Conservation (phyloP, 2,888 invertebrate species). For the Rotaria macrura region DNA sequence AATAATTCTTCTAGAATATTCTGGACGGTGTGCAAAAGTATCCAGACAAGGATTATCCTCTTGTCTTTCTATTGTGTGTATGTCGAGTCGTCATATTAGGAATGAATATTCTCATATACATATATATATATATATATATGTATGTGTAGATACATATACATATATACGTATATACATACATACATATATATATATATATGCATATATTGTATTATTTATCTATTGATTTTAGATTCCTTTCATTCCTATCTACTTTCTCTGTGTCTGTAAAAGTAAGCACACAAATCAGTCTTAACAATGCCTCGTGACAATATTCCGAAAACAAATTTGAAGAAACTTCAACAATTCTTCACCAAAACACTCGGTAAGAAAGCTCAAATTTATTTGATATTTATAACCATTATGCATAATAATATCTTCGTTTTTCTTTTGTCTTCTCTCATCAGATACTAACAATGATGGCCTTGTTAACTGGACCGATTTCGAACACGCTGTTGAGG, state of each 20-base stretch:
- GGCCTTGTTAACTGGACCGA: conserved; percentile 34
- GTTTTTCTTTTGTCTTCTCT: background rate
- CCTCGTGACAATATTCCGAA: conserved; percentile 15
- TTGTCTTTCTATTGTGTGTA: background rate
- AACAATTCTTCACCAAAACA: conserved; percentile 7
- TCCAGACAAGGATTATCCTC: background rate
- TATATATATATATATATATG: background rate
- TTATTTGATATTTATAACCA: background rate
- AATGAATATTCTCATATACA: background rate
- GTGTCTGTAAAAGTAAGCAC: background rate
- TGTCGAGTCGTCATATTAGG: background rate
- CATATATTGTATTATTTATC: background rate
- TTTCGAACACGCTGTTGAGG: conserved; percentile 31
- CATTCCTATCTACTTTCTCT: background rate
- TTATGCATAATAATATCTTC: too few species aligned
- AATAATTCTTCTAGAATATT: background rate
- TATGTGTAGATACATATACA: background rate
- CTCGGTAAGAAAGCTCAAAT: background rate
- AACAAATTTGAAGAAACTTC: background rate
- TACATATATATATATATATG: background rate
- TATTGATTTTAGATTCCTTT: background rate
- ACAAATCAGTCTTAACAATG: background rate
- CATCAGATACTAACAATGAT: conserved; percentile 33
- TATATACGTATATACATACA: background rate
- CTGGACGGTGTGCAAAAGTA: background rate